Percentiles rank a stretch among this genome's conserved stretches.
Evolutionary conservation across 1,140 invertebrate genomes (phyloP).

Genomic region (Pentalonia nigronervosa): DNA sequence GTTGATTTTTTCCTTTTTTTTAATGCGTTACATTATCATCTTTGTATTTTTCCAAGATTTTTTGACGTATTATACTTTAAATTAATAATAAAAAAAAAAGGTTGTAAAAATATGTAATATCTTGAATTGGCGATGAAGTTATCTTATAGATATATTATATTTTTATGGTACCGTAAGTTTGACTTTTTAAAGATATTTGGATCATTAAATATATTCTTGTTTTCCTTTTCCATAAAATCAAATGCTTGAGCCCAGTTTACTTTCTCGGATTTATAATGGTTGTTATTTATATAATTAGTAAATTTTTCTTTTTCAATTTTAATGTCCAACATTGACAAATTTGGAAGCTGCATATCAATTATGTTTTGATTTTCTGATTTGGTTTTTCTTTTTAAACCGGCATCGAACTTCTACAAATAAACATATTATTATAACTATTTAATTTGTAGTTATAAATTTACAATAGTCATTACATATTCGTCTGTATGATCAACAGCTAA

Average conservation of each 20-base stretch:
- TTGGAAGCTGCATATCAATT: neutral
- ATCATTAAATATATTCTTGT: neutral
- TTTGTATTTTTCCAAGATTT: neutral
- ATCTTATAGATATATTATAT: neutral
- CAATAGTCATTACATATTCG: neutral
- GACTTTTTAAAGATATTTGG: neutral
- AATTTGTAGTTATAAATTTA: neutral
- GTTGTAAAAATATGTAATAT: neutral
- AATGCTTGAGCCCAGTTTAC: conserved; percentile 12
- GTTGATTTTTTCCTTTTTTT: neutral
- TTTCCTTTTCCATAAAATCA: neutral
- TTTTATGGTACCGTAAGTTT: neutral
- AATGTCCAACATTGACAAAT: neutral
- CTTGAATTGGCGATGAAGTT: neutral
- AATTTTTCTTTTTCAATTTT: neutral
- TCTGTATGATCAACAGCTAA: neutral
- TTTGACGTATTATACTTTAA: neutral
- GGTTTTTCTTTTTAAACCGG: neutral
- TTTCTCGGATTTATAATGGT: neutral
- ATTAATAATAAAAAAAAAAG: neutral
- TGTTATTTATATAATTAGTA: neutral
- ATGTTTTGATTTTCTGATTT: neutral
- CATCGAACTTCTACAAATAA: neutral
- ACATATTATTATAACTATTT: neutral
- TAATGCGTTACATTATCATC: neutral